Conservation (phyloP, 2,113 vertebrate genomes). For the Eira barbara region DNA sequence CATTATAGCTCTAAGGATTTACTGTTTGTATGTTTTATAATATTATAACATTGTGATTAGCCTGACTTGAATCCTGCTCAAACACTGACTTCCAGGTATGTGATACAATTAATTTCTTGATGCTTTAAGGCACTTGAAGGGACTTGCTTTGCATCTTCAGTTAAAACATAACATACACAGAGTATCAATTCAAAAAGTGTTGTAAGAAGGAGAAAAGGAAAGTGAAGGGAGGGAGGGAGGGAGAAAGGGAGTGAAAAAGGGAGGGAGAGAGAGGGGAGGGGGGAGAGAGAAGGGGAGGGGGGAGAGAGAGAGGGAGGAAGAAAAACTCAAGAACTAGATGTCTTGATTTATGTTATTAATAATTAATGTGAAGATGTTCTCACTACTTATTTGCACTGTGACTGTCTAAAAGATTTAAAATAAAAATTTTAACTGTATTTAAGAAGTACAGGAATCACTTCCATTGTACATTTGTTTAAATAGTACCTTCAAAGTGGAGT, state of each 20-base stretch:
- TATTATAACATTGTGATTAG: neutral
- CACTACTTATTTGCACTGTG: neutral
- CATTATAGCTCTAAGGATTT: neutral
- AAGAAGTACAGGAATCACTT: neutral
- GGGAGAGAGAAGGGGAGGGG: fast-evolving
- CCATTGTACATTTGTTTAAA: neutral
- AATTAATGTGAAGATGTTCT: neutral
- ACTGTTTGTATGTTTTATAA: neutral
- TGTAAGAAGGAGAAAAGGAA: neutral
- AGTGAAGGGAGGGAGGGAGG: neutral
- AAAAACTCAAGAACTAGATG: neutral
- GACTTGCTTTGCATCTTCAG: neutral
- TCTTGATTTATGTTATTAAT: neutral
- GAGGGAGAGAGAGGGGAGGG: fast-evolving
- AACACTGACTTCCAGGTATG: neutral
- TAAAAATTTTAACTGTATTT: neutral
- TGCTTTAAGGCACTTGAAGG: too few relatives aligned
- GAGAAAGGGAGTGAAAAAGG: neutral
- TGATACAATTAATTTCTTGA: neutral
- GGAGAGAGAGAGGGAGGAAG: too few relatives aligned
- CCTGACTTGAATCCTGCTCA: neutral
- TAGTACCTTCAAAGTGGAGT: neutral
- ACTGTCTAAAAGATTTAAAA: neutral
- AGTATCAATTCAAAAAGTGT: neutral
- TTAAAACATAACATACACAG: neutral